Evolutionary conservation across 2,113 vertebrate genomes (phyloP), one percentile per base, ranked within the genome.

Genomic region (Salminus brasiliensis): DNA sequence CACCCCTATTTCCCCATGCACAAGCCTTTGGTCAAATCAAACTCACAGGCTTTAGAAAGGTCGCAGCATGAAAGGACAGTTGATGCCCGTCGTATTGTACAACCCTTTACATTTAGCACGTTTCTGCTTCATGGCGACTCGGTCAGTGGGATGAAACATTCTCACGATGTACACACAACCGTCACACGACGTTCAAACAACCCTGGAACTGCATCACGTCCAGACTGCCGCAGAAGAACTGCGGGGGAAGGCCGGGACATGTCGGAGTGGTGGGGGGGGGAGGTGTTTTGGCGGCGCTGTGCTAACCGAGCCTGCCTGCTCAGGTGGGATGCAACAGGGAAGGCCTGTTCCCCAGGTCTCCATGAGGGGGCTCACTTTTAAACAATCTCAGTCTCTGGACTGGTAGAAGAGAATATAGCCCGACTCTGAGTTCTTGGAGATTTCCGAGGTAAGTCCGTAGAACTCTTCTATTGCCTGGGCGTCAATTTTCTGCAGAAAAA

Each of bases 381-480:
- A 81, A 75, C 84, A 73, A 80, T 39, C 57, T 95, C 92, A 99
- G 90, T 98, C 97, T 93, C 97, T 96, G 86, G 97, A 99, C 88
- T 99, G 97, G 90, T 99, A 98, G 90, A 99, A 99, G 92, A 99
- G 95, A 93, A 99, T 98, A 91, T 99, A 99, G 87, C 97, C 97
- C 18, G 97, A 99, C 89, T 99, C 97, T 0, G 97, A 99, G 92
- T 99, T 99, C 93, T 98, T 98, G 89, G 97, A 98, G 93, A 98
- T 98, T 89, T 99, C 97, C 78, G 97, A 98, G 0, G 97, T 99
- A 88, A 99, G 94, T 74, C 97, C 97, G 67, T 99, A 99, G 93
- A 99, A 99, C 91, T 99, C 97, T 85, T 99, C 97, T 87, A 99
- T 98, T 88, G 97, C 97, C 94, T 99, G 97, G 79, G 97, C 96